phyloP scores from a whole-genome alignment of 2,797 vertebrate genomes.

The Takifugu ocellatus region DNA sequence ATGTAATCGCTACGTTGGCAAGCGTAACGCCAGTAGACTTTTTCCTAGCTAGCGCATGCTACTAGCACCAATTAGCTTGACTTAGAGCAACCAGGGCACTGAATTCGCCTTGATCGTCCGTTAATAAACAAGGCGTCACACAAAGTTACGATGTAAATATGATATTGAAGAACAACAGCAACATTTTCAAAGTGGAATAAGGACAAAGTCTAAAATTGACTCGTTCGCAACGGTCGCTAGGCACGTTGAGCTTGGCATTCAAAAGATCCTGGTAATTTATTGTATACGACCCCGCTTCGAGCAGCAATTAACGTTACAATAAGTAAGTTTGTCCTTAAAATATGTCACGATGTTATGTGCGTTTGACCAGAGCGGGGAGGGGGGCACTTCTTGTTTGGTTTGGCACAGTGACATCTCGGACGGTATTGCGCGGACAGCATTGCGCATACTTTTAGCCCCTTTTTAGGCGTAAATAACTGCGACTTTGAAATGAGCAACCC shows the following conservation, averaged over 20 bases:
- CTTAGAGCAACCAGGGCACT: conserved; percentile 39
- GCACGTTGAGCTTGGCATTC: no score
- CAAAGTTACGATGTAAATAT: conserved; percentile 12
- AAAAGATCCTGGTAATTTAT: conserved; percentile 1
- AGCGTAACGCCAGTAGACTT: conserved; percentile 37
- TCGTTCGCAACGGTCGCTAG: no score
- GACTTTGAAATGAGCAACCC: conserved; percentile 8
- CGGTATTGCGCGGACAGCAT: conserved; percentile 56
- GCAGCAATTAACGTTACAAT: conserved; percentile 7
- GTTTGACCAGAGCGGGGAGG: conserved; percentile 7
- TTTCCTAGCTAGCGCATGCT: conserved; percentile 73
- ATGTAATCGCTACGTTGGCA: conserved; percentile 50
- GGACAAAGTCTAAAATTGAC: no score
- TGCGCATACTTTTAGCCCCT: conserved; percentile 50
- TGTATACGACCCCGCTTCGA: conserved; percentile 16
- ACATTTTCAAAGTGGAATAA: no score
- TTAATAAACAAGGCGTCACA: conserved; percentile 25
- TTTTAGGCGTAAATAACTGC: conserved; percentile 39
- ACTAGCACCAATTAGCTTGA: conserved; percentile 71
- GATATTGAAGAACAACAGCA: not conserved
- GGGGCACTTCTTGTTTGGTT: conserved; percentile 31
- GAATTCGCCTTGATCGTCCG: conserved; percentile 38
- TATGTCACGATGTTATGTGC: not conserved
- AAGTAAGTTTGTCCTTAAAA: conserved; percentile 18
- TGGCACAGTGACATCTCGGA: conserved; percentile 58